Conservation (phyloP, 2,888 invertebrate species). For the Peribatodes rhomboidaria region DNA sequence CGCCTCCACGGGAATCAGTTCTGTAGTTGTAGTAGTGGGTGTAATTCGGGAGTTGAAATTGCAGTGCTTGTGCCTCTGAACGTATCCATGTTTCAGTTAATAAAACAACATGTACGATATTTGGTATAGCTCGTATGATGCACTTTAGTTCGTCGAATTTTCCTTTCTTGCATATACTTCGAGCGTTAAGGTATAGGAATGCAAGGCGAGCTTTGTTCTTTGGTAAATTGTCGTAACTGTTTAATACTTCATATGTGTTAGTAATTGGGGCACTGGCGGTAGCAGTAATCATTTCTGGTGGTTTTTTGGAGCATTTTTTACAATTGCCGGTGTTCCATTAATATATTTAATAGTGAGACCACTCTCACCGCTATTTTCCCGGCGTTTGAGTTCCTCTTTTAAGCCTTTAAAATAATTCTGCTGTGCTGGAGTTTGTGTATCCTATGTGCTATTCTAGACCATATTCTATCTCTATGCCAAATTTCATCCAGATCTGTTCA, state of each 20-base stretch:
- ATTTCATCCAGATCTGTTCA: no score
- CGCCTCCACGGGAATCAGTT: slow-evolving; percentile 45
- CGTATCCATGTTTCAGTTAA: slow-evolving; percentile 47
- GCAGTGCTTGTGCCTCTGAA: slow-evolving; percentile 9
- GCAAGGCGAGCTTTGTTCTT: slow-evolving; percentile 34
- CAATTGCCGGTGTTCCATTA: no score
- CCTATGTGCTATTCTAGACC: no score
- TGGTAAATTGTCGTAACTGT: slow-evolving; percentile 43
- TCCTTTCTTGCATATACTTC: no score
- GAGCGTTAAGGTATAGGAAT: no score
- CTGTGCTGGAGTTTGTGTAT: slow-evolving; percentile 49
- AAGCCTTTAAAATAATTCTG: slow-evolving; percentile 38
- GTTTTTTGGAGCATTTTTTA: slow-evolving; percentile 19
- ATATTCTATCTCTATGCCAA: no score
- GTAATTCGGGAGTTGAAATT: slow-evolving; percentile 20
- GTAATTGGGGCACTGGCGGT: background rate
- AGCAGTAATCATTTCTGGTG: background rate
- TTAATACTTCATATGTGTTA: slow-evolving; percentile 34
- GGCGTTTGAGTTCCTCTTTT: slow-evolving; percentile 40
- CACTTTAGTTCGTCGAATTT: no score
- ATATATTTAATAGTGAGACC: no score
- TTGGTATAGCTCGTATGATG: slow-evolving; percentile 19
- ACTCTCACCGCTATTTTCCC: slow-evolving; percentile 44
- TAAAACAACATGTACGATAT: slow-evolving; percentile 26
- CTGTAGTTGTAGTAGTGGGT: slow-evolving; percentile 44